Conservation (phyloP, 2,113 vertebrate species). For the Cettia cetti region DNA sequence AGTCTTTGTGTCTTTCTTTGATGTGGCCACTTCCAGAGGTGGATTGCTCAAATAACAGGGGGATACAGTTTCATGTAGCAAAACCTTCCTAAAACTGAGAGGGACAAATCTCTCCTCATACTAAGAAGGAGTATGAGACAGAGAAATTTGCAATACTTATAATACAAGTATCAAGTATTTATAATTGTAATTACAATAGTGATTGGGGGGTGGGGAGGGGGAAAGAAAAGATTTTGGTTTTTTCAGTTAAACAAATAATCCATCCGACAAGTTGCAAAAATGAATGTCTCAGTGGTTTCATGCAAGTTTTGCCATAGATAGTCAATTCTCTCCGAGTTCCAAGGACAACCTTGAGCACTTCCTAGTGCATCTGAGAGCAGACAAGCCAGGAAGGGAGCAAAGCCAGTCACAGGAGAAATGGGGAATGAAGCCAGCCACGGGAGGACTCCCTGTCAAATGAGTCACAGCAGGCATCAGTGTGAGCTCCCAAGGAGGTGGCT, state of each 20-base stretch:
- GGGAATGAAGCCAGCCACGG: neutral
- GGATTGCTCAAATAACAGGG: neutral
- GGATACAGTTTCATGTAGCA: neutral
- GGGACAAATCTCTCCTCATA: neutral
- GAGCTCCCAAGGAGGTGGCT: neutral
- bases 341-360: neutral
- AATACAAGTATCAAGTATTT: neutral
- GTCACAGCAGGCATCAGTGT: neutral
- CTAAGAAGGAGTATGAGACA: neutral
- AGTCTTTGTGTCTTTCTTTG: neutral
- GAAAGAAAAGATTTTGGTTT: neutral
- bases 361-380: neutral
- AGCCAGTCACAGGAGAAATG: neutral
- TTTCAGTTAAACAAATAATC: neutral
- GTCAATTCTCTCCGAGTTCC: neutral
- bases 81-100: neutral
- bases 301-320: neutral
- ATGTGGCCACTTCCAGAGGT: neutral
- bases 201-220: too few species aligned
- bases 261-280: neutral
- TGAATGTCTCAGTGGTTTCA: neutral
- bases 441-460: neutral
- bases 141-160: neutral
- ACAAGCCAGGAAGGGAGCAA: neutral
- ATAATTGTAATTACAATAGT: neutral